A percentile compares a stretch with the other conserved stretches of the same genome.
Evolutionary conservation across 2,888 invertebrate species (phyloP).

Genomic region (Dyspetes luteomarginatus): DNA sequence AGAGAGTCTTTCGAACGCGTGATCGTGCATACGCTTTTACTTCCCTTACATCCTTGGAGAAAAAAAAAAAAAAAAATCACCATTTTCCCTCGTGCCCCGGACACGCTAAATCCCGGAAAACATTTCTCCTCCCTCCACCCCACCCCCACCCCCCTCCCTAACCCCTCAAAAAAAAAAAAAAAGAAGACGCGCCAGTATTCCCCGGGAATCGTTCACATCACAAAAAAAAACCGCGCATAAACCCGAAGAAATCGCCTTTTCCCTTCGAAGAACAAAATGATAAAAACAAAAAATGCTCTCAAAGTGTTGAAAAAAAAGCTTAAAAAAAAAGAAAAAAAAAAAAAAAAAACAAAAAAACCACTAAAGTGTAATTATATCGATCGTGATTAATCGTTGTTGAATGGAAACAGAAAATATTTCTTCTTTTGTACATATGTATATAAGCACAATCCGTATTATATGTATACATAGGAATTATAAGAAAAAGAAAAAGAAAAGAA

Average conservation of each 20-base stretch:
- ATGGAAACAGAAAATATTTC: conserved; percentile 69
- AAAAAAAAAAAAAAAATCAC: conserved; percentile 23
- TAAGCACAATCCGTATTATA: conserved; percentile 68
- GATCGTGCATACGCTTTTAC: conserved; percentile 74
- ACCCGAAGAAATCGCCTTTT: conserved; percentile 46
- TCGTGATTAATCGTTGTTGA: conserved; percentile 78
- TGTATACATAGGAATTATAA: conserved; percentile 67
- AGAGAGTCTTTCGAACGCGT: conserved; percentile 77
- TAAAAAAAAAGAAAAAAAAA: conserved; percentile 26
- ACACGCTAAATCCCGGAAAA: conserved; percentile 79
- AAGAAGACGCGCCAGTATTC: conserved; percentile 58
- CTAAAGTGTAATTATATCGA: conserved; percentile 71
- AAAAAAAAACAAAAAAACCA: conserved; percentile 50
- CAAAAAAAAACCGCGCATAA: conserved; percentile 25
- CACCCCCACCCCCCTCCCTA: too few relatives aligned
- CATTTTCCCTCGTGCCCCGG: conserved; percentile 73
- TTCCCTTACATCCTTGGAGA: conserved; percentile 18
- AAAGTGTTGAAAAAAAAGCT: conserved; percentile 33
- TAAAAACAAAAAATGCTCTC: conserved; percentile 25
- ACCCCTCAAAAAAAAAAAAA: too few relatives aligned
- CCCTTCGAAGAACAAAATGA: conserved; percentile 23
- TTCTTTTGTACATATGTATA: conserved; percentile 81
- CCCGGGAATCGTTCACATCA: conserved; percentile 46
- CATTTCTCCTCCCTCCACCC: conserved; percentile 39
- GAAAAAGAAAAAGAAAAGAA: conserved; percentile 1